Evolutionary conservation across 1,140 invertebrate genomes (phyloP).

Genomic region (Acromyrmex echinatior): DNA sequence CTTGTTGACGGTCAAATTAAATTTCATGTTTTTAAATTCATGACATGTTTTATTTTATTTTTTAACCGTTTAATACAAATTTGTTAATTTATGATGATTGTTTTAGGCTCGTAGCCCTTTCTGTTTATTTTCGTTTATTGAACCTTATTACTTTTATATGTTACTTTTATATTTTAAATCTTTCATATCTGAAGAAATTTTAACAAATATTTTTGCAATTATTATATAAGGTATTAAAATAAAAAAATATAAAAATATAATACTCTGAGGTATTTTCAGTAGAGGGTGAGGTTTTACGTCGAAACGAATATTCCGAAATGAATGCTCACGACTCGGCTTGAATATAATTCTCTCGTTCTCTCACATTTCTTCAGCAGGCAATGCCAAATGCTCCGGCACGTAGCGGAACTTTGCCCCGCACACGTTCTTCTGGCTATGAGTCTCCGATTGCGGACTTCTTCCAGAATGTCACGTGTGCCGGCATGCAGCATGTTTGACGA

Average conservation of each 20-base stretch:
- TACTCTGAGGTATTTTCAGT: background rate
- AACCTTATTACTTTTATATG: too few species aligned
- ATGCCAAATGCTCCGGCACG: slow-evolving; percentile 69
- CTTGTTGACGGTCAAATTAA: too few species aligned
- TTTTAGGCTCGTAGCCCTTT: too few species aligned
- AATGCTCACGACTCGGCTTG: background rate
- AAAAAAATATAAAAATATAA: background rate
- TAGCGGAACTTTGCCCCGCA: slow-evolving; percentile 77
- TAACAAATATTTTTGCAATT: background rate
- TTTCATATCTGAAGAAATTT: background rate
- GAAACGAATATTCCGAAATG: slow-evolving; percentile 41
- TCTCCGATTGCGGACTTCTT: slow-evolving; percentile 33
- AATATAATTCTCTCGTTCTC: slow-evolving; percentile 31
- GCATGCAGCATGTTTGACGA: slow-evolving; percentile 2
- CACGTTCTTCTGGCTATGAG: slow-evolving; percentile 36
- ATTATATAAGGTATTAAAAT: background rate
- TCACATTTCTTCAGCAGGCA: slow-evolving; percentile 65
- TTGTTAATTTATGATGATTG: too few species aligned
- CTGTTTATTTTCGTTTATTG: too few species aligned
- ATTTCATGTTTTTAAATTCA: too few species aligned
- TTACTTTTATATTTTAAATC: background rate
- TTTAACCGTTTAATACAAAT: too few species aligned
- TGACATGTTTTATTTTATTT: too few species aligned
- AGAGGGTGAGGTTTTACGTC: slow-evolving; percentile 7
- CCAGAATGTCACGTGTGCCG: slow-evolving; percentile 37